Evolutionary conservation across 2,888 invertebrate species (phyloP), one percentile per base, ranked within the genome.

Genomic region (Nesidiocoris tenuis): DNA sequence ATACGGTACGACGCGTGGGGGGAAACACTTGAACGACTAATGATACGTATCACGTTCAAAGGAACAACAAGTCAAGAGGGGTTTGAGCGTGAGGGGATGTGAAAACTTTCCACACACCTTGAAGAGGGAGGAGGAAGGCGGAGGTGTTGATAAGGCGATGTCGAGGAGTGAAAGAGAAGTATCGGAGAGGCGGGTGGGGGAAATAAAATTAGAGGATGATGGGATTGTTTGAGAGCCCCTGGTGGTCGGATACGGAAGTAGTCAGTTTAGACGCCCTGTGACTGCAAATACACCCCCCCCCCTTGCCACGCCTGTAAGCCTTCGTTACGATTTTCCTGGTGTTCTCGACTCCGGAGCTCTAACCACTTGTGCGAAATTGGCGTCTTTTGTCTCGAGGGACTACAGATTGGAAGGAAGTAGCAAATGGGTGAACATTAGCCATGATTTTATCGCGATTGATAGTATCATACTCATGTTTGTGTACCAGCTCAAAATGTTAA

Each of bases 161-260:
- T 3, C 59, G 59, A 59, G n/a, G 59, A 59, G 59, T 3, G 19
- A 72, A 72, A 72, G 24, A 23, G 56, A 74, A 74, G 74, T 74
- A 64, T 74, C 54, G 74, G 55, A 55, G 63, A 23, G 59, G 72
- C 61, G 56, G 25, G 25, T n/a, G 21, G 59, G 59, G 59, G 57
- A 74, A 74, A 65, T 74, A 65, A 74, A 74, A 74, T 74, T 74
- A 74, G 39, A 21, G 64, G 65, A 56, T 57, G 65, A 74, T 74
- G 74, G 55, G 74, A 74, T 74, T 74, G 74, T 66, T 64, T 65
- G 74, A 66, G 74, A 56, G 74, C 55, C 72, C 72, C 74, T 64
- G 65, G 74, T 65, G 74, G 65, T 66, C 54, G 74, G 74, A 64
- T 22, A 19, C 72, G 72, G 72, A 72, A 72, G 72, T 72, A 72